Evolutionary conservation across 1,140 invertebrate genomes (phyloP), one percentile per base, ranked within the genome.

Genomic region (Pseudomyrmex gracilis): DNA sequence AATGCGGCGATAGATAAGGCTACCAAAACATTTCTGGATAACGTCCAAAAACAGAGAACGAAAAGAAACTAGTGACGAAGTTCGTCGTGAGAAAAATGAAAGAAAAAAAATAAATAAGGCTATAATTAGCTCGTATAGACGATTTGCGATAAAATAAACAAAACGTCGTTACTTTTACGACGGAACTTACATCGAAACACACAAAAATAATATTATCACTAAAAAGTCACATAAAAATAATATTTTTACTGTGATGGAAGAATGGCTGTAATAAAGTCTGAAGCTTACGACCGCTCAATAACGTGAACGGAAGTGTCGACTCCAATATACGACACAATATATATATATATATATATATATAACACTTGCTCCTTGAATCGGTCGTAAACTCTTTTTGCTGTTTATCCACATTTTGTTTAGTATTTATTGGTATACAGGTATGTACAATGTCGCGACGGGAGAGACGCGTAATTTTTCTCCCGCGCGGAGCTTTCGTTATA

Each of bases 371-470:
- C 20, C 55, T 34, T 34, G 34, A 17, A 20, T 58, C 20, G 17
- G 20, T 58, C 10, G n/a, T 9, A 17, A 22, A 10, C 17, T 60
- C 10, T 8, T 60, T 10, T 20, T 20, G 17, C 22, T 60, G 20
- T 22, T 45, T n/a, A 2, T 45, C 43, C 74, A 78, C 64, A 57
- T 78, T 78, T 78, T 61, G 43, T 86, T 85, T 92, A 92, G 70
- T 64, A 61, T 90, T 91, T 90, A 92, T 93, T 91, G 89, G 87
- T 93, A 91, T 92, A 93, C 90, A 90, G 89, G 84, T 93, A 93
- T 94, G 91, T 94, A 92, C 88, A 92, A 34, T 85, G 89, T 71
- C 24, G 1, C 24, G 22, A 85, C 85, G 90, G 85, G 89, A 91
- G 92, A 87, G 88, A 91, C 90, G 90, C 90, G 90, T 86, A 74